These are phyloP conservation scores for Listronotus bonariensis DNA, from an alignment of 1,140 invertebrate species.

Conservation along the genomic window DNA sequence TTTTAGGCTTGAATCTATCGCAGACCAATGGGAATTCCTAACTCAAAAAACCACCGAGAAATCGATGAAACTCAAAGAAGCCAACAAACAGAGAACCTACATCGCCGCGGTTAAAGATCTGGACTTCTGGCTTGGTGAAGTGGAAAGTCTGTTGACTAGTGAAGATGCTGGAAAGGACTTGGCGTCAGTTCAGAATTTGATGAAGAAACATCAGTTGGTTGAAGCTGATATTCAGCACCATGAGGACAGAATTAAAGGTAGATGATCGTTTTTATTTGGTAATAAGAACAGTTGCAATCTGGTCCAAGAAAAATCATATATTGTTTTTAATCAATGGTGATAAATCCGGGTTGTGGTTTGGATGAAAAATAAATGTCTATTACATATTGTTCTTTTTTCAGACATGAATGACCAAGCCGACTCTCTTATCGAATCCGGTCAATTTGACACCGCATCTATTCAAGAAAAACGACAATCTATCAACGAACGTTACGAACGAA, in stretches of 20 bases:
- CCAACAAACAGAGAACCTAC: slow-evolving; percentile 97
- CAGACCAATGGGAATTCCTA: slow-evolving; percentile 98
- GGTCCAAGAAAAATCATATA: no score
- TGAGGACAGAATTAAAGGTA: slow-evolving; percentile 92
- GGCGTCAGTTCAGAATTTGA: slow-evolving; percentile 97
- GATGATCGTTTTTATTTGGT: background rate
- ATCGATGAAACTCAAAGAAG: slow-evolving; percentile 96
- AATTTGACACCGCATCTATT: slow-evolving; percentile 92
- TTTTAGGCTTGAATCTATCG: slow-evolving; percentile 79
- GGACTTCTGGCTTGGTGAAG: slow-evolving; percentile 99
- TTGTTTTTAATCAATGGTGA: no score
- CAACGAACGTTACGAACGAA: slow-evolving; percentile 91
- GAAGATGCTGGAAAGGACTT: slow-evolving; percentile 99
- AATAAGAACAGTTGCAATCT: no score
- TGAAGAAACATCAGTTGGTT: slow-evolving; percentile 98
- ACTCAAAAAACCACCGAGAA: slow-evolving; percentile 98
- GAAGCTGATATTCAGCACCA: slow-evolving; percentile 96
- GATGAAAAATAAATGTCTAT: no score
- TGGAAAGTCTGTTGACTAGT: slow-evolving; percentile 93
- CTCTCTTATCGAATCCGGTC: slow-evolving; percentile 90
- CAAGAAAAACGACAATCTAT: slow-evolving; percentile 91
- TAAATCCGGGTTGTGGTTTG: no score
- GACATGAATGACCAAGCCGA: slow-evolving; percentile 95
- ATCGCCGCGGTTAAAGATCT: slow-evolving; percentile 99
- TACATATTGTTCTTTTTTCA: slow-evolving; percentile 47